These are phyloP conservation scores for Electrona antarctica DNA, from an alignment of 2,113 vertebrate species.

Conservation along the genomic window DNA sequence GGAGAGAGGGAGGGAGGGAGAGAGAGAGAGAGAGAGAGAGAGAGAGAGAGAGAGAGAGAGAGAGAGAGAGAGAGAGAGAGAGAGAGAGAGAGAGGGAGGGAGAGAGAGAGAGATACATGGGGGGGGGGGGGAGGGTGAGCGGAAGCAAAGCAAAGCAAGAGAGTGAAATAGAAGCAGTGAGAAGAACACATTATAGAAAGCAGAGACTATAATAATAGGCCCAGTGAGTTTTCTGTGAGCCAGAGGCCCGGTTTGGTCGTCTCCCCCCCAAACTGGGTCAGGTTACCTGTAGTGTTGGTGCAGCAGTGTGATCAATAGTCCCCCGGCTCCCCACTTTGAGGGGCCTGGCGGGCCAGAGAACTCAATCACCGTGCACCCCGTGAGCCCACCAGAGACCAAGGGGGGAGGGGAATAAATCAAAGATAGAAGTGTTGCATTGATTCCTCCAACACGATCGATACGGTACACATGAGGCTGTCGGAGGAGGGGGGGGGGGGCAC, in stretches of 20 bases:
- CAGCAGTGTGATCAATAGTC: slow-evolving; percentile 45
- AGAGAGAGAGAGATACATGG: too few relatives aligned
- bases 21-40: too few relatives aligned
- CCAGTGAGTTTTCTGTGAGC: slow-evolving; percentile 38
- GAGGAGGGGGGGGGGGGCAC: slow-evolving; percentile 24
- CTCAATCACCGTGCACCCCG: slow-evolving; percentile 61
- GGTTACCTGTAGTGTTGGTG: slow-evolving; percentile 49
- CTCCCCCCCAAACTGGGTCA: slow-evolving; percentile 57
- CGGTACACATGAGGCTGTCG: slow-evolving; percentile 46
- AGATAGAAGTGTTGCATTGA: slow-evolving; percentile 67
- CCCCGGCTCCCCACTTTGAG: slow-evolving; percentile 56
- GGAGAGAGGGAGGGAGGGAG: too few relatives aligned
- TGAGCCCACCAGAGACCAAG: slow-evolving; percentile 34
- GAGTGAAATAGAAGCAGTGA: too few relatives aligned
- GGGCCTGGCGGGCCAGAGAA: slow-evolving; percentile 50
- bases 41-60: too few relatives aligned
- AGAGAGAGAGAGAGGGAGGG: too few relatives aligned
- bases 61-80: too few relatives aligned
- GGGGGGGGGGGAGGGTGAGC: too few relatives aligned
- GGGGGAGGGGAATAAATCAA: slow-evolving; percentile 63
- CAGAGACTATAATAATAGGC: too few relatives aligned
- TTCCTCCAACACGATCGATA: slow-evolving; percentile 55
- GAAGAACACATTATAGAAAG: too few relatives aligned
- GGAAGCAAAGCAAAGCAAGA: too few relatives aligned
- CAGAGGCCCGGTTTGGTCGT: slow-evolving; percentile 15